Evolutionary conservation across 1,140 invertebrate species (phyloP).

Genomic region (Leptinotarsa lineolata): DNA sequence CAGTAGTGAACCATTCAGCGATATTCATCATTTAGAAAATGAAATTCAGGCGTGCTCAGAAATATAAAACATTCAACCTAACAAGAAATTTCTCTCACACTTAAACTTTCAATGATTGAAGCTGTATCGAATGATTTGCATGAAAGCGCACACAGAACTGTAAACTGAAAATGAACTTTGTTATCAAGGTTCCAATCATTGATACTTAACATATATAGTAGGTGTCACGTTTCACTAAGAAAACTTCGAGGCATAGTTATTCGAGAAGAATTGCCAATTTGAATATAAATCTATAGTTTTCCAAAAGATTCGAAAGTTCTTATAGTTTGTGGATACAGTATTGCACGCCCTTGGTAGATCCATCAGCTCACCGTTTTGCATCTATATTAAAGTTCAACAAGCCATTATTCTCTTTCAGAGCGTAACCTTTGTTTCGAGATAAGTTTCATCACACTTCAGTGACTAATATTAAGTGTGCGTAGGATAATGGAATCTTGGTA

Average conservation of each 20-base stretch:
- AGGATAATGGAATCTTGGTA: not conserved
- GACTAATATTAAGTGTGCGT: not conserved
- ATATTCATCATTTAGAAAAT: no score
- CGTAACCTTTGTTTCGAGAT: constrained; percentile 9
- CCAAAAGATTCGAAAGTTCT: constrained; percentile 15
- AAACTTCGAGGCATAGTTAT: constrained; percentile 6
- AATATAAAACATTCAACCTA: no score
- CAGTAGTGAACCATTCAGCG: no score
- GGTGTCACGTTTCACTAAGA: not conserved
- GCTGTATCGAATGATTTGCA: no score
- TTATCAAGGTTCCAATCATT: not conserved
- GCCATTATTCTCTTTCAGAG: constrained; percentile 13
- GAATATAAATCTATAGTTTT: constrained; percentile 26
- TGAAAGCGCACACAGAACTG: no score
- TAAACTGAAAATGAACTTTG: no score
- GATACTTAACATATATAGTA: not conserved
- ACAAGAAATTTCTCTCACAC: no score
- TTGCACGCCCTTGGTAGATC: not conserved
- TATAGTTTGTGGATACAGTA: constrained; percentile 10
- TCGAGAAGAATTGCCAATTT: constrained; percentile 19
- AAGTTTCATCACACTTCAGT: not conserved
- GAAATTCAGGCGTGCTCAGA: no score
- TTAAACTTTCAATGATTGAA: no score
- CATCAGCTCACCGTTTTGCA: constrained; percentile 21
- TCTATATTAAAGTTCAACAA: constrained; percentile 22